Percentiles rank a stretch among this genome's conserved stretches.
Evolutionary conservation across 2,797 vertebrate species (phyloP).

Genomic region (Choloepus didactylus): DNA sequence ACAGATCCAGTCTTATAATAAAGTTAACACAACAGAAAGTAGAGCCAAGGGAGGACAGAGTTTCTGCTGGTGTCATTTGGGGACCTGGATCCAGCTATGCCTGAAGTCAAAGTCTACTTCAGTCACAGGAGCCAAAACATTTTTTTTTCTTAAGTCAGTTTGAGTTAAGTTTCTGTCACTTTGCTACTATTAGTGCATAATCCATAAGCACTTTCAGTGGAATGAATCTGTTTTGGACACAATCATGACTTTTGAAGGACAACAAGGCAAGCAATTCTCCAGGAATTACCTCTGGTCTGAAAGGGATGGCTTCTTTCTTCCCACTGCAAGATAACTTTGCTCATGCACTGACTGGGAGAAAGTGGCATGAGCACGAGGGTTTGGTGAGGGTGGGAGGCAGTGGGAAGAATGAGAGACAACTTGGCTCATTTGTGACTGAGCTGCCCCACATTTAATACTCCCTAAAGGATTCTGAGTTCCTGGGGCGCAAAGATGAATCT

Average conservation of each 20-base stretch:
- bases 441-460: background rate
- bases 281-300: background rate
- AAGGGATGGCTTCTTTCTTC: background rate
- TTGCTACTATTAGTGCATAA: background rate
- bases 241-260: background rate
- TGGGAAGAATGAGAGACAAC: background rate
- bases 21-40: conserved; percentile 6
- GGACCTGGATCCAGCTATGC: background rate
- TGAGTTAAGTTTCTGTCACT: background rate
- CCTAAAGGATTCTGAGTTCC: conserved; percentile 10
- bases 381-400: background rate
- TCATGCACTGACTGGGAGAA: background rate
- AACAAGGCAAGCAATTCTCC: background rate
- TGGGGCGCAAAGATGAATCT: background rate
- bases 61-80: background rate
- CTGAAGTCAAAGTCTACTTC: background rate
- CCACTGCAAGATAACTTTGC: background rate
- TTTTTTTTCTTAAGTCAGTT: background rate
- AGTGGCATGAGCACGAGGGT: background rate
- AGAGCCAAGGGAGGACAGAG: background rate
- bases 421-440: background rate
- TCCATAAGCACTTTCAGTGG: background rate
- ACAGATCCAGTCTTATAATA: background rate
- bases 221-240: background rate
- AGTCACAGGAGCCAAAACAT: background rate